Evolutionary conservation across 2,888 invertebrate species (phyloP).

Genomic region (Silvanus unidentatus): DNA sequence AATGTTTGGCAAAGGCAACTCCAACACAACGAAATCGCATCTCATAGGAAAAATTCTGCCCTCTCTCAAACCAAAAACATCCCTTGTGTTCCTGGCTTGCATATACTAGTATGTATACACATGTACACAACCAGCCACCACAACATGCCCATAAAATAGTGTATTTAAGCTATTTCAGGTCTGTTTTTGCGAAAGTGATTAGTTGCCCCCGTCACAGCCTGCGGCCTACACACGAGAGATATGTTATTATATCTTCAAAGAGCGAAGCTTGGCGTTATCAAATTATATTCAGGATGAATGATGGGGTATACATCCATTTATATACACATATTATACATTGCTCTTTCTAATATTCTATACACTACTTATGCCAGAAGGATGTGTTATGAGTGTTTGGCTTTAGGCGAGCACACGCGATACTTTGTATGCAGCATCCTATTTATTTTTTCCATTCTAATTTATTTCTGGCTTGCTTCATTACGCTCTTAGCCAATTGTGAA

Average conservation of each 20-base stretch:
- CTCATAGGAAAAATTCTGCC: too few species aligned
- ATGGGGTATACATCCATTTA: conserved; percentile 9
- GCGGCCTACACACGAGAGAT: conserved; percentile 21
- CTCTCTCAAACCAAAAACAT: too few species aligned
- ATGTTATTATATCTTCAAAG: conserved; percentile 27
- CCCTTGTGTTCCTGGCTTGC: too few species aligned
- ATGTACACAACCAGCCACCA: too few species aligned
- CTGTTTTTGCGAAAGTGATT: conserved; percentile 20
- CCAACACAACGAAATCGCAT: not conserved
- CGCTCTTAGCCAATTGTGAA: too few species aligned
- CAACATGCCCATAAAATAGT: not conserved
- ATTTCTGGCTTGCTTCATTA: conserved; percentile 1
- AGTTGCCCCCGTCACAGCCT: conserved; percentile 18
- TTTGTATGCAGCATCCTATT: not conserved
- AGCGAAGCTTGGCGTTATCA: conserved; percentile 25
- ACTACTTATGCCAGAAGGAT: not conserved
- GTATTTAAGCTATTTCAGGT: conserved; percentile 9
- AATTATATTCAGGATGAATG: conserved; percentile 24
- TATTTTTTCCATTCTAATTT: not conserved
- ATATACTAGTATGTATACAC: too few species aligned
- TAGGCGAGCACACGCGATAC: conserved; percentile 4
- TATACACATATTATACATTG: too few species aligned
- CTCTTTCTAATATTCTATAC: not conserved
- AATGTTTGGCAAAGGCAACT: not conserved
- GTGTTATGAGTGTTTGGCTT: not conserved